Evolutionary conservation across 2,888 invertebrate species (phyloP), one percentile per base, ranked within the genome.

Genomic region (Chloroclystis v-ata): DNA sequence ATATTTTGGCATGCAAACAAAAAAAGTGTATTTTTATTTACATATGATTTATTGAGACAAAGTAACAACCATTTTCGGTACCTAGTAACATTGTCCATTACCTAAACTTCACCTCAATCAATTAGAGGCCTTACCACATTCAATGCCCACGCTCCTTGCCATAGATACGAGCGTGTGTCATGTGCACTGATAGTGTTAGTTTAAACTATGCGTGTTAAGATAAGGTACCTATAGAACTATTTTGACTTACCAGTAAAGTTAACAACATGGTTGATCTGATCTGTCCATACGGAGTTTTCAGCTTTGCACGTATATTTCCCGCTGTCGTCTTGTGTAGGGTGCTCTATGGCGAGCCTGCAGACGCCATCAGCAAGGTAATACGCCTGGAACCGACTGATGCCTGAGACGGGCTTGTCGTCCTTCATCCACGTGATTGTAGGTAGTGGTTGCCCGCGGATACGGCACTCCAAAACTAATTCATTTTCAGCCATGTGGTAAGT

Each of bases 381-480:
- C 37, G 92, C 91, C 53, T 90, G 85, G 71, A 90, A 92, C 54
- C 92, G 90, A 1, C 90, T 90, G 10, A 88, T 89, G 1, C 73
- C 69, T 8, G 64, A 65, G 8, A 95, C 74, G 8, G 89, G 78
- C 38, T 83, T 84, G 28, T 90, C 92, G 59, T 95, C 92, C 71
- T 94, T 95, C 54, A 92, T 75, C 96, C 96, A 96, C 26, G 91
- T 90, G 48, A 95, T 91, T 0, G 85, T 89, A 0, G 95, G 94
- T 2, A 90, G 82, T 9, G 94, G 94, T 60, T 93, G 91, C 13
- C 93, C 94, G 47, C 93, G 91, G 35, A 95, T 91, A 40, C 93
- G 91, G 67, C 95, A 95, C 77, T 95, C 95, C 55, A 96, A 80
- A 14, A 92, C 89, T 41, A 95, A 75, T 70, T 95, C 93, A 72